These are phyloP conservation scores for Tinea pellionella DNA, from an alignment of 2,888 invertebrate species.

Conservation along the genomic window DNA sequence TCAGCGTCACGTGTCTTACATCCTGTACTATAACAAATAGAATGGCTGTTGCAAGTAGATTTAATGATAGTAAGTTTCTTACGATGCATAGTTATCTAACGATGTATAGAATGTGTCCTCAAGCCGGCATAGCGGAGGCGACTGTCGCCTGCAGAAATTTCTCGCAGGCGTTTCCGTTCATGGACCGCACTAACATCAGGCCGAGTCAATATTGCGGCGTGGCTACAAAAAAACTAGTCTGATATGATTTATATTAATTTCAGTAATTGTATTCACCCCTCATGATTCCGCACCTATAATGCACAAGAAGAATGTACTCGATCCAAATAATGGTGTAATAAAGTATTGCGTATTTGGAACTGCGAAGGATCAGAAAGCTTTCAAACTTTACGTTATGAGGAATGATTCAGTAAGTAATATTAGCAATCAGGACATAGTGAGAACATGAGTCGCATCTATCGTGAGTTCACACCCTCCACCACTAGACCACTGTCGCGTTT, in stretches of 20 bases:
- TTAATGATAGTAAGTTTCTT: conserved; percentile 71
- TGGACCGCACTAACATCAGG: too few species aligned
- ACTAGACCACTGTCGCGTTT: too few species aligned
- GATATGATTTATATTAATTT: conserved; percentile 25
- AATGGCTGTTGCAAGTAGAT: conserved; percentile 75
- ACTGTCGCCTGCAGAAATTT: too few species aligned
- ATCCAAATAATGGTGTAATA: conserved; percentile 43
- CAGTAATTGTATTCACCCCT: conserved; percentile 59
- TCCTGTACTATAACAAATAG: conserved; percentile 73
- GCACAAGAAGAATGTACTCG: conserved; percentile 33
- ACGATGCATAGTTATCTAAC: not conserved
- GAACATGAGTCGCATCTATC: too few species aligned
- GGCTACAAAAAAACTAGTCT: too few species aligned
- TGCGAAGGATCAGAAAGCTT: conserved; percentile 26
- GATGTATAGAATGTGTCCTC: too few species aligned
- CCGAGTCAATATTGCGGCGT: too few species aligned
- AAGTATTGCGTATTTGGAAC: conserved; percentile 50
- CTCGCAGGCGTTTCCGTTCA: too few species aligned
- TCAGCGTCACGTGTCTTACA: conserved; percentile 40
- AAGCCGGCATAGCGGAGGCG: too few species aligned
- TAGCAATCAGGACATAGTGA: too few species aligned
- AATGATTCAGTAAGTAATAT: conserved; percentile 49
- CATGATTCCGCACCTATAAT: conserved; percentile 46
- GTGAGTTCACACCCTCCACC: too few species aligned
- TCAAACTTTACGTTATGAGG: conserved; percentile 49